Evolutionary conservation across 2,888 invertebrate genomes (phyloP).

Genomic region (Oscheius sp.): DNA sequence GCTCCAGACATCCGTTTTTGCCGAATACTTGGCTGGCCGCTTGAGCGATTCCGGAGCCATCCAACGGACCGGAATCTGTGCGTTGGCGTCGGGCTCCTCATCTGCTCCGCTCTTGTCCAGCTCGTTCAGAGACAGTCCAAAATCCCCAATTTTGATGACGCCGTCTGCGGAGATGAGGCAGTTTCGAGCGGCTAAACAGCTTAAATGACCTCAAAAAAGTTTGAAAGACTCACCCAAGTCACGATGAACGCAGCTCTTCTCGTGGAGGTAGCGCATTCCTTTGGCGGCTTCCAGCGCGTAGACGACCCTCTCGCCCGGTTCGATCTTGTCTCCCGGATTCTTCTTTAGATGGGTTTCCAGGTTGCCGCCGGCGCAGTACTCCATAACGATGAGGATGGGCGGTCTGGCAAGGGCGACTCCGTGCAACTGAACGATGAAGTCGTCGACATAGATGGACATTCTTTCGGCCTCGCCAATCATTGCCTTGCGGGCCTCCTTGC

Average conservation of each 20-base stretch:
- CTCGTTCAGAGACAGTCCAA: conserved; percentile 46
- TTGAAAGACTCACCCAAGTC: conserved; percentile 80
- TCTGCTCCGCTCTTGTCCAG: conserved; percentile 16
- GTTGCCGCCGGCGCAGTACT: conserved; percentile 80
- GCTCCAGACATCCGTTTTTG: conserved; percentile 58
- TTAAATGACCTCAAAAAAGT: conserved; percentile 23
- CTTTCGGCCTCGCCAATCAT: conserved; percentile 60
- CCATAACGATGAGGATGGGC: conserved; percentile 98
- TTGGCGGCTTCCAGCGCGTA: conserved; percentile 77
- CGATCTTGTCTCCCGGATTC: conserved; percentile 24
- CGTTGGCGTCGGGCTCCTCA: conserved; percentile 9
- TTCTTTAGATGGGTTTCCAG: conserved; percentile 49
- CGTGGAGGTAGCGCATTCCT: conserved; percentile 86
- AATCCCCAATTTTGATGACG: conserved; percentile 52
- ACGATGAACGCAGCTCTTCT: conserved; percentile 85
- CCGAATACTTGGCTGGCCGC: conserved; percentile 40
- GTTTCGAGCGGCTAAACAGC: neutral
- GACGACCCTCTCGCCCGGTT: conserved; percentile 38
- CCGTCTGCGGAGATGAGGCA: conserved; percentile 3
- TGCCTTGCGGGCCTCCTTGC: conserved; percentile 41
- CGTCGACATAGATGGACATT: conserved; percentile 55
- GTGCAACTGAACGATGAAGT: conserved; percentile 80
- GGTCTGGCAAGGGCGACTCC: conserved; percentile 97
- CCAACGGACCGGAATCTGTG: conserved; percentile 40
- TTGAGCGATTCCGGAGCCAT: conserved; percentile 65